These are phyloP conservation scores for Zaprionus kolodkinae DNA, from an alignment of 1,140 invertebrate species.

Conservation along the genomic window DNA sequence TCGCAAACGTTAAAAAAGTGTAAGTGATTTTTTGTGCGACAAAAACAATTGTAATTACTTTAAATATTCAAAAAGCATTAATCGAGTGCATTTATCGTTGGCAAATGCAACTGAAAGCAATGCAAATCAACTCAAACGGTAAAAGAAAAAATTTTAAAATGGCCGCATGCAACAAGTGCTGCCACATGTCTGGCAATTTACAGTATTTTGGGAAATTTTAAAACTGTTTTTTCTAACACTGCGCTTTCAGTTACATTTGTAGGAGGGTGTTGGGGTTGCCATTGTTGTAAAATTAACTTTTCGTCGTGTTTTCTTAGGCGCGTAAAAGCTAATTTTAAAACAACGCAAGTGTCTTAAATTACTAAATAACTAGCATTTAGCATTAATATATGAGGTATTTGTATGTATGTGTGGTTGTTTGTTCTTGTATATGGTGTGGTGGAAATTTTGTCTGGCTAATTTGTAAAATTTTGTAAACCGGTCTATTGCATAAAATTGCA, in stretches of 20 bases:
- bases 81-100: constrained; percentile 58
- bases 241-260: constrained; percentile 59
- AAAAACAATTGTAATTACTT: constrained; percentile 82
- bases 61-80: constrained; percentile 83
- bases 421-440: constrained; percentile 49
- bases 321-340: constrained; percentile 67
- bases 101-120: constrained; percentile 75
- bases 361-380: constrained; percentile 67
- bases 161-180: constrained; percentile 28
- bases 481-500: constrained; percentile 85
- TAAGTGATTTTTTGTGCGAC: constrained; percentile 53
- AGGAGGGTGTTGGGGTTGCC: constrained; percentile 30
- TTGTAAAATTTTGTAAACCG: constrained; percentile 83
- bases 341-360: constrained; percentile 68
- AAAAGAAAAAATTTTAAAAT: constrained; percentile 21
- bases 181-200: background rate
- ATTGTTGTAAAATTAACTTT: constrained; percentile 74
- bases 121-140: constrained; percentile 9
- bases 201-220: constrained; percentile 12
- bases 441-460: constrained; percentile 78
- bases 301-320: constrained; percentile 22
- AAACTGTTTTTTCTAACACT: constrained; percentile 24
- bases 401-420: constrained; percentile 39
- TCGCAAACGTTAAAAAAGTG: constrained; percentile 32
- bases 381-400: constrained; percentile 69